These are phyloP conservation scores for Columba livia DNA, from an alignment of 2,113 vertebrate species.

Conservation along the genomic window DNA sequence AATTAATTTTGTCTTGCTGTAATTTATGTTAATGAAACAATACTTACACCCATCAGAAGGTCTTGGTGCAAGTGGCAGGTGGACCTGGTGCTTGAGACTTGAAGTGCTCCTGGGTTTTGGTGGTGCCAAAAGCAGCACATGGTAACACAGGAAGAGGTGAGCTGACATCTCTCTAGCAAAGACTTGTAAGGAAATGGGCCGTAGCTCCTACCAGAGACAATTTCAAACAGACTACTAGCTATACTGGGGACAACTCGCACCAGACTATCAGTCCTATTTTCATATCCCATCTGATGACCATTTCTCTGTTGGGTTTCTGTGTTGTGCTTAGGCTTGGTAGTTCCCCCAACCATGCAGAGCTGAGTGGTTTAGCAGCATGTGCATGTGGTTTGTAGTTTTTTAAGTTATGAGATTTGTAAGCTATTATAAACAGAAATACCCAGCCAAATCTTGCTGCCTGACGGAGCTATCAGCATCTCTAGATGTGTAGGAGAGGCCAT, in stretches of 20 bases:
- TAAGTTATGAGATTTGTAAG: slow-evolving; percentile 35
- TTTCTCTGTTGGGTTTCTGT: background rate
- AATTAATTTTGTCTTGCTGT: background rate
- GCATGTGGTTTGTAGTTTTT: slow-evolving; percentile 13
- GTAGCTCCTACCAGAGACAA: background rate
- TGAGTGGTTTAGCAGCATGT: background rate
- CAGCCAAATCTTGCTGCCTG: slow-evolving; percentile 11
- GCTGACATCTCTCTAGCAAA: background rate
- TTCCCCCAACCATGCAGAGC: background rate
- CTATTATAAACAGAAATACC: slow-evolving; percentile 40
- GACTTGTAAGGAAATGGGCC: background rate
- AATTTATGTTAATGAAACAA: slow-evolving; percentile 17
- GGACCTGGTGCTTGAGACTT: background rate
- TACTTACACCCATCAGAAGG: slow-evolving; percentile 6
- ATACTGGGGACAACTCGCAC: background rate
- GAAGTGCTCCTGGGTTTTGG: background rate
- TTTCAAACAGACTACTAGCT: background rate
- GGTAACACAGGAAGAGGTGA: background rate
- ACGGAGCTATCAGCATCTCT: slow-evolving; percentile 37
- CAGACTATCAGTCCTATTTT: background rate
- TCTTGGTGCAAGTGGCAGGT: background rate
- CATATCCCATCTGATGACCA: background rate
- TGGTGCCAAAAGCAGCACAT: background rate
- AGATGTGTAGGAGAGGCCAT: slow-evolving; percentile 35
- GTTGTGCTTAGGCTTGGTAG: background rate